A percentile compares a stretch with the other conserved stretches of the same genome.
Conservation (phyloP, 2,888 invertebrate species). For the Pteria penguin region DNA sequence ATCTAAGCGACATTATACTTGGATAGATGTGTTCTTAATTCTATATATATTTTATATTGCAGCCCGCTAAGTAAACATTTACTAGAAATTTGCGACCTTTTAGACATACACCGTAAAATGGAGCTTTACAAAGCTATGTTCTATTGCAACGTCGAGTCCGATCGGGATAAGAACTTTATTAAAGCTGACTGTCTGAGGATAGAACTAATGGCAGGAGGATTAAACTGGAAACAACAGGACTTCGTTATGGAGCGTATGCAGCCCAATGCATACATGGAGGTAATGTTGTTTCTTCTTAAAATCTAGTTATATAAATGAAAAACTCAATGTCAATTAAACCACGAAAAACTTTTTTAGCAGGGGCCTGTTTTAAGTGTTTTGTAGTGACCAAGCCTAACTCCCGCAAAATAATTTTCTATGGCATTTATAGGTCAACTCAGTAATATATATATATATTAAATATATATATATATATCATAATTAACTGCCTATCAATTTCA, state of each 20-base stretch:
- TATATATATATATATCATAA: no score
- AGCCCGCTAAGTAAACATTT: constrained; percentile 77
- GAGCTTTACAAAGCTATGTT: constrained; percentile 78
- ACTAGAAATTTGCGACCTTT: constrained; percentile 75
- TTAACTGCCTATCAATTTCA: no score
- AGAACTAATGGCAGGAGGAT: constrained; percentile 79
- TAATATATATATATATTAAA: no score
- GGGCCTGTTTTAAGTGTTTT: no score
- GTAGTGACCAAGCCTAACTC: no score
- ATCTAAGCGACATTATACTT: no score
- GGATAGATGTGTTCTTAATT: background rate
- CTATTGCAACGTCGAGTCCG: constrained; percentile 75
- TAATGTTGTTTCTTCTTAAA: no score
- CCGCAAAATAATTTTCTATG: no score
- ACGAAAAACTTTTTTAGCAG: no score
- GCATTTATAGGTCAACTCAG: no score
- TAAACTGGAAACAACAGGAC: constrained; percentile 79
- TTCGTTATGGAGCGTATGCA: constrained; percentile 77
- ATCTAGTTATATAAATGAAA: no score
- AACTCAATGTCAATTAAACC: no score
- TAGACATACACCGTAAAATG: constrained; percentile 79
- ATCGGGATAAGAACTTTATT: constrained; percentile 77
- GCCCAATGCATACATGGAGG: constrained; percentile 76
- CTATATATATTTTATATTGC: constrained; percentile 31
- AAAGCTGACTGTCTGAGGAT: constrained; percentile 77